phyloP scores from a whole-genome alignment of 2,113 vertebrate genomes.

The Barnardius zonarius region DNA sequence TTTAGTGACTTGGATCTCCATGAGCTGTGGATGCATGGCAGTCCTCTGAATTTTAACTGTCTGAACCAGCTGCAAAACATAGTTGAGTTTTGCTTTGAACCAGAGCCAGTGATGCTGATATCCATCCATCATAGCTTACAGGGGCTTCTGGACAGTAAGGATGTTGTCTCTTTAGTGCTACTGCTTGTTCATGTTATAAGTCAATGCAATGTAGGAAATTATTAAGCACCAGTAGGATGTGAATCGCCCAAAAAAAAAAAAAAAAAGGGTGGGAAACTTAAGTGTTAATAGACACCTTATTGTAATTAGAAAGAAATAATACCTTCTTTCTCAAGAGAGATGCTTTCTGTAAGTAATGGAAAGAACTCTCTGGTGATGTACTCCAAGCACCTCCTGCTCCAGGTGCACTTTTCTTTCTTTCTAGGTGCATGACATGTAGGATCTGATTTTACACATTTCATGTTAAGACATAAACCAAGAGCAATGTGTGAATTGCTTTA shows the following conservation, averaged over 20 bases:
- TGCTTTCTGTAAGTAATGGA: not conserved
- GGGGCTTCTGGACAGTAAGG: not conserved
- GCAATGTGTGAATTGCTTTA: not conserved
- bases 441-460: not conserved
- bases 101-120: not conserved
- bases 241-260: not conserved
- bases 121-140: not conserved
- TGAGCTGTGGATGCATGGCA: not conserved
- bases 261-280: not conserved
- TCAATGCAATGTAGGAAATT: not conserved
- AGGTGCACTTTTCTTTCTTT: not conserved
- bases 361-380: not conserved
- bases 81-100: not conserved
- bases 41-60: not conserved
- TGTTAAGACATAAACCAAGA: not conserved
- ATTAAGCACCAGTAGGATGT: not conserved
- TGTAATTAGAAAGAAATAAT: not conserved
- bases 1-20: not conserved
- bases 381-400: not conserved
- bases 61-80: not conserved
- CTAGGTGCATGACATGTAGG: not conserved
- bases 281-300: not conserved
- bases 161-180: not conserved
- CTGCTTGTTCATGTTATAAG: not conserved
- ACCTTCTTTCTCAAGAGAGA: not conserved